These are phyloP conservation scores for Iselma pallidipennis DNA, from an alignment of 2,888 invertebrate genomes.

Conservation along the genomic window DNA sequence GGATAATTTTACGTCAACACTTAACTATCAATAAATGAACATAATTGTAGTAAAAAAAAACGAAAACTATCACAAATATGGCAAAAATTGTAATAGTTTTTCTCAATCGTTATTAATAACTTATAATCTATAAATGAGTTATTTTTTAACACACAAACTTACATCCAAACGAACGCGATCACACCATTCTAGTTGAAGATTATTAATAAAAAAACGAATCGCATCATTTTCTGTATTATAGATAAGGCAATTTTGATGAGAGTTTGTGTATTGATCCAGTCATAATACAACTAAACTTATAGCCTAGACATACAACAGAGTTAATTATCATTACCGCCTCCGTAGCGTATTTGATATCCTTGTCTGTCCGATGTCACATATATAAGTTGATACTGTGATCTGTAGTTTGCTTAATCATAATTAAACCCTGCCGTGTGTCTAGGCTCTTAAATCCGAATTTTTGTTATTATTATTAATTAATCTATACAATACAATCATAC, in stretches of 20 bases:
- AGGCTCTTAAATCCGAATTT: neutral
- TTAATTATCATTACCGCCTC: no score
- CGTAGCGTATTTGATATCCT: no score
- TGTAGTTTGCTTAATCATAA: no score
- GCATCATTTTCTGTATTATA: neutral
- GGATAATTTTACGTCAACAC: conserved; percentile 24
- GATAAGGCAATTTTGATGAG: conserved; percentile 16
- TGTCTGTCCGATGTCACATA: no score
- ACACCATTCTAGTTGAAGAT: conserved; percentile 13
- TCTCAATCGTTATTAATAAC: conserved; percentile 10
- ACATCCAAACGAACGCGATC: conserved; percentile 16
- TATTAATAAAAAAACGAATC: conserved; percentile 2
- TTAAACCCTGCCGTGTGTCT: no score
- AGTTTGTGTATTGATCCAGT: neutral
- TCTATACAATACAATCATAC: conserved; percentile 15
- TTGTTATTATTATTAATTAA: conserved; percentile 8
- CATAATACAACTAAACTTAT: neutral
- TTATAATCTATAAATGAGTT: conserved; percentile 7
- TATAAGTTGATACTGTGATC: no score
- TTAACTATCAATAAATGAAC: conserved; percentile 13
- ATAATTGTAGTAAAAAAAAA: conserved; percentile 26
- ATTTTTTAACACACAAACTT: conserved; percentile 11
- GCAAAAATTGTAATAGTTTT: conserved; percentile 20
- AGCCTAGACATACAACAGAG: no score
- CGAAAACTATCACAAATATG: conserved; percentile 28